Evolutionary conservation across 2,113 vertebrate species (phyloP).

Genomic region (Gobius niger): DNA sequence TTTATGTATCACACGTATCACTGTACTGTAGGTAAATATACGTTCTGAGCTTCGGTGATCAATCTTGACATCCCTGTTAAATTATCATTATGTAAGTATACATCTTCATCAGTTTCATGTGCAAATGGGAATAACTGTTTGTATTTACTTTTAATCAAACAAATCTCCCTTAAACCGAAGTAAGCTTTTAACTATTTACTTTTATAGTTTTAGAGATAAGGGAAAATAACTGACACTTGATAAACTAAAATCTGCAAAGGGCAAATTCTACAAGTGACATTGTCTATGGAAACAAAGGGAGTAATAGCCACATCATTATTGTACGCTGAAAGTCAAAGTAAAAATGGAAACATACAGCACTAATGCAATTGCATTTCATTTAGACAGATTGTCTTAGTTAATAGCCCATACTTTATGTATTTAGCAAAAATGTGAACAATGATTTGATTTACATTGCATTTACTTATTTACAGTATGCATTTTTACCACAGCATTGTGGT

Average conservation of each 20-base stretch:
- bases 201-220: slow-evolving; percentile 27
- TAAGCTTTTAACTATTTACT: slow-evolving; percentile 43
- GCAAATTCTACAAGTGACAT: slow-evolving; percentile 67
- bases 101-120: slow-evolving; percentile 78
- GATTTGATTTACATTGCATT: slow-evolving; percentile 46
- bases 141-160: slow-evolving; percentile 63
- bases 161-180: slow-evolving; percentile 79
- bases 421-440: slow-evolving; percentile 54
- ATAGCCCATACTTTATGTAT: slow-evolving; percentile 42
- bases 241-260: slow-evolving; percentile 53
- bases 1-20: slow-evolving; percentile 54
- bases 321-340: slow-evolving; percentile 49
- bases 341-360: slow-evolving; percentile 61
- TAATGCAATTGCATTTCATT: slow-evolving; percentile 51
- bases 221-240: slow-evolving; percentile 63
- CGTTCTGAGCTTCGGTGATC: slow-evolving; percentile 70
- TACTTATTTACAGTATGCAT: slow-evolving; percentile 22
- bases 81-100: slow-evolving; percentile 80
- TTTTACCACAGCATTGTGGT: slow-evolving; percentile 19
- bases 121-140: slow-evolving; percentile 78
- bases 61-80: slow-evolving; percentile 75
- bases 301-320: slow-evolving; percentile 45
- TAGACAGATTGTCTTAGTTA: slow-evolving; percentile 28
- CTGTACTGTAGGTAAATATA: slow-evolving; percentile 74
- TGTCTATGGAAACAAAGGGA: slow-evolving; percentile 62